Evolutionary conservation across 2,888 invertebrate genomes (phyloP).

Genomic region (Drosophila gaucha): DNA sequence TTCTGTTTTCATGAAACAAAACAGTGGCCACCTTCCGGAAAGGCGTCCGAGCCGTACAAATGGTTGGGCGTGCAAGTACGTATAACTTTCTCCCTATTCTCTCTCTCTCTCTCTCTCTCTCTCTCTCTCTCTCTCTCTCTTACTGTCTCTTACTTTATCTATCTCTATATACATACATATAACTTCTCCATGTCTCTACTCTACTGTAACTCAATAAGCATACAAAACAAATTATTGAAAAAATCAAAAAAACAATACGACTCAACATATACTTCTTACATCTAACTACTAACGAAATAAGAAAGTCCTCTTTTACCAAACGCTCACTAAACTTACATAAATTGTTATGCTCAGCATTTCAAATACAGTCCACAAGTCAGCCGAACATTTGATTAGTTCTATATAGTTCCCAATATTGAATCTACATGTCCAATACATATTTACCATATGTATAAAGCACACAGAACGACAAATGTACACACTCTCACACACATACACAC

Average conservation of each 20-base stretch:
- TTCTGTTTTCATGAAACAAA: constrained; percentile 85
- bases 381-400: no score
- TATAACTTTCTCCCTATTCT: constrained; percentile 85
- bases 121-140: constrained; percentile 45
- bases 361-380: constrained; percentile 23
- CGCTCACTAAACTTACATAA: constrained; percentile 40
- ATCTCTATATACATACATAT: constrained; percentile 46
- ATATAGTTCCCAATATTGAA: constrained; percentile 18
- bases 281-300: constrained; percentile 32
- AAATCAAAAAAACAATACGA: constrained; percentile 17
- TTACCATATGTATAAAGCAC: constrained; percentile 12
- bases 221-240: constrained; percentile 44
- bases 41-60: constrained; percentile 99
- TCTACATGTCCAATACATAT: constrained; percentile 34
- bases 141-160: constrained; percentile 47
- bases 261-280: constrained; percentile 32
- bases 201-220: constrained; percentile 58
- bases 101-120: constrained; percentile 55
- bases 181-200: constrained; percentile 47
- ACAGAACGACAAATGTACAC: no score
- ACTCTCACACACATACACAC: constrained; percentile 2
- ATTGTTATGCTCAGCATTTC: constrained; percentile 41
- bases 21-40: constrained; percentile 99
- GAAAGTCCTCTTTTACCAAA: constrained; percentile 14
- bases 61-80: constrained; percentile 99